Percentiles rank a stretch among this genome's conserved stretches.
These are phyloP conservation scores for Centropyge bicolor DNA, from an alignment of 2,797 vertebrate species.

Conservation along the genomic window DNA sequence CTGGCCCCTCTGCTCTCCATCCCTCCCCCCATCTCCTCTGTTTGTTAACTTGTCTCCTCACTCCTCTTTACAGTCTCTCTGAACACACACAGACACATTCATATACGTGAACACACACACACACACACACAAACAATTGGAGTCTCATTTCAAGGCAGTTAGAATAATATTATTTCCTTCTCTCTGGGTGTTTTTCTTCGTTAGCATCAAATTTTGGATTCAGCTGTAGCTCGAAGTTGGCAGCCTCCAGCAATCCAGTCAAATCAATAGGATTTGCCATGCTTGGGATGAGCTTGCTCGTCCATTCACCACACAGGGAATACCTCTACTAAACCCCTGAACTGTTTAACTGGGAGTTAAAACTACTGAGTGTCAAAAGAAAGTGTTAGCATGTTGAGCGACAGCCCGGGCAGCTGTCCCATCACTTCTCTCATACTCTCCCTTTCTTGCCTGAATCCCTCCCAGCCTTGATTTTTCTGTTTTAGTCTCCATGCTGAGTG, in stretches of 20 bases:
- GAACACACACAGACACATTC: neutral
- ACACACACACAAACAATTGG: constrained; percentile 13
- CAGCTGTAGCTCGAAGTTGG: constrained; percentile 34
- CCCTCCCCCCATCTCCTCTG: constrained; percentile 42
- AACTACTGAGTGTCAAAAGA: constrained; percentile 36
- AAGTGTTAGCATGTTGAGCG: constrained; percentile 25
- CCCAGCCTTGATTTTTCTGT: neutral
- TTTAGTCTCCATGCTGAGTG: neutral
- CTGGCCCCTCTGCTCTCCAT: constrained; percentile 60
- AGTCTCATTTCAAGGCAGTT: constrained; percentile 53
- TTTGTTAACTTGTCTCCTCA: constrained; percentile 6
- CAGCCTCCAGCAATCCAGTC: constrained; percentile 45
- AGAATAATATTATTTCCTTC: constrained; percentile 45
- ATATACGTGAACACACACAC: neutral
- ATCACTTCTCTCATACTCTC: neutral
- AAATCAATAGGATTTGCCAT: constrained; percentile 64
- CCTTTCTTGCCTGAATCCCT: neutral
- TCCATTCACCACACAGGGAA: constrained; percentile 57
- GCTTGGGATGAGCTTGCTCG: constrained; percentile 57
- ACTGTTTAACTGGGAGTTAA: constrained; percentile 43
- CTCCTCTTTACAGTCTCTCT: constrained; percentile 11
- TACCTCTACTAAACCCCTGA: constrained; percentile 49
- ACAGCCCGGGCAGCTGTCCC: constrained; percentile 21
- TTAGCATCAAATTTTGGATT: constrained; percentile 55
- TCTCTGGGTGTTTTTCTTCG: constrained; percentile 40